phyloP scores from a whole-genome alignment of 2,888 invertebrate species.

The Lithophane ornitopus region DNA sequence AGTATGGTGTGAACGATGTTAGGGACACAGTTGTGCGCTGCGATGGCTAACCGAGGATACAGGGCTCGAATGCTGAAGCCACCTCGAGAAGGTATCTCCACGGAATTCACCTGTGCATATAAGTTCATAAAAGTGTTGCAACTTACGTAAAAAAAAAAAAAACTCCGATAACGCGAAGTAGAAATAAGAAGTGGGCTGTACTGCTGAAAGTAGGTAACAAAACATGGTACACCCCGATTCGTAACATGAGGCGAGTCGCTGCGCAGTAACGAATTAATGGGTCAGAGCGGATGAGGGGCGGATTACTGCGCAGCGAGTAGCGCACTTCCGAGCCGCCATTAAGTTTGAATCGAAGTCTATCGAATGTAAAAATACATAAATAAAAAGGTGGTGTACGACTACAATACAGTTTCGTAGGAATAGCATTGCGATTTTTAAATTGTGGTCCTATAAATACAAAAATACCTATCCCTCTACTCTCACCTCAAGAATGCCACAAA shows the following conservation, averaged over 20 bases:
- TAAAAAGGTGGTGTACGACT: too few species aligned
- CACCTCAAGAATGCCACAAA: constrained; percentile 95
- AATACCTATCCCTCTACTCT: constrained; percentile 58
- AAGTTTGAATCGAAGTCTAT: too few species aligned
- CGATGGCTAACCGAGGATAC: constrained; percentile 94
- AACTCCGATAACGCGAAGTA: background rate
- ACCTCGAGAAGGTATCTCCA: constrained; percentile 93
- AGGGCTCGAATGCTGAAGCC: constrained; percentile 94
- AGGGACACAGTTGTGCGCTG: constrained; percentile 95
- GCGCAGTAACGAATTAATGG: too few species aligned
- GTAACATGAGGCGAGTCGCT: too few species aligned
- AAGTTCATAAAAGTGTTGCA: background rate
- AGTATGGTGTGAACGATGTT: constrained; percentile 95
- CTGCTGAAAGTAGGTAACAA: background rate
- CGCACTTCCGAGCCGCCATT: too few species aligned
- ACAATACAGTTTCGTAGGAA: too few species aligned
- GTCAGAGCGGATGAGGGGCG: too few species aligned
- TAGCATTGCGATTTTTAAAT: background rate
- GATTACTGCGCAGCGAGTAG: too few species aligned
- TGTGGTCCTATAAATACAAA: background rate
- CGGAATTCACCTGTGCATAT: constrained; percentile 91
- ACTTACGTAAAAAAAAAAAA: too few species aligned
- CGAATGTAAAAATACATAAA: too few species aligned
- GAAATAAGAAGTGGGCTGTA: background rate
- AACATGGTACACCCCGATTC: background rate